Base-by-base conservation (phyloP, 2,113 vertebrate genomes). In the Canis aureus region DNA sequence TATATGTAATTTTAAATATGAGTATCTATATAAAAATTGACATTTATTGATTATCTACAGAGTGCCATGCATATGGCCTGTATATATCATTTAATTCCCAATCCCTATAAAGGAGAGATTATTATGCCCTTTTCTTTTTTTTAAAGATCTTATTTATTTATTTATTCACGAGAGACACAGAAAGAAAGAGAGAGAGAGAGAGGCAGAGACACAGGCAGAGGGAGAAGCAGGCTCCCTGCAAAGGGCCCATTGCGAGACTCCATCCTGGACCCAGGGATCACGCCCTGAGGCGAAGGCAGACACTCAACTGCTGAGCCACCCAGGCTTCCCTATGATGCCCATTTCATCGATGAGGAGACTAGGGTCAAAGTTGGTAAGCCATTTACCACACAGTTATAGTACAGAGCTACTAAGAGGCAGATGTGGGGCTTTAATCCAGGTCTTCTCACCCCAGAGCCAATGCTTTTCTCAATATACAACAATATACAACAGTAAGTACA, bases 271-370 rank as follows among this genome's bases (percentile, higher is more conserved):
- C 43, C 43, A 43, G 43, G 43, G 43, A 43, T 43, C 43, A 43
- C 43, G 43, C 6, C 43, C 43, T 43, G 43, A 43, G 43, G 43
- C 43, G 1, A 43, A 43, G 43, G 43, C 43, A 43, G 43, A 43
- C 7, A 7, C 43, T 43, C 43, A 43, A 43, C 7, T 43, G 43
- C 7, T 43, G 43, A 43, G 43, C 6, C 43, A 43, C 43, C 43
- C 43, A 43, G 43, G 43, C 43, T 43, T 43, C 43, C 43, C 43
- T 43, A 43, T 43, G 6, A 43, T 43, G 13, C 23, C 19, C 38
- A 32, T 93, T 91, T 95, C 67, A 94, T 57, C 69, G n/a, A 67
- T 92, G 22, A 97, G 16, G 27, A 95, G 85, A 92, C 22, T 57
- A 17, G 49, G n/a, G 29, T 81, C 19, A 93, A 81, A 66, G 66